Conservation (phyloP, 1,140 invertebrate species). For the Danaus melanippus region DNA sequence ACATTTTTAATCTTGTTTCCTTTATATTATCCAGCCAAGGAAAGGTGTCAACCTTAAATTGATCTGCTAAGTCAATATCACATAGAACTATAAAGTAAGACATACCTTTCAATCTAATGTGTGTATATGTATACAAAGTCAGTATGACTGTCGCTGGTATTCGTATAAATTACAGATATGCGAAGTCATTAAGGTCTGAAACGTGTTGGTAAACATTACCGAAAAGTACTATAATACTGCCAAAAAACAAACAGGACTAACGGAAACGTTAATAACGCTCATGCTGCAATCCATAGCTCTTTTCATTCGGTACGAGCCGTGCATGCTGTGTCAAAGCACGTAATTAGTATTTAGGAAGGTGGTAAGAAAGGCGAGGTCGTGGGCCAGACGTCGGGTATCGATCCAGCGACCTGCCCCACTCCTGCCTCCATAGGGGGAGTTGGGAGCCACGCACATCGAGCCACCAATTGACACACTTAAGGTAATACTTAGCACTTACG, state of each 20-base stretch:
- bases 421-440: conserved; percentile 32
- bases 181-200: conserved; percentile 13
- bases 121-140: too few relatives aligned
- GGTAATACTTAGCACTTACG: conserved; percentile 65
- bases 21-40: conserved; percentile 59
- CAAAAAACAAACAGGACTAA: conserved; percentile 45
- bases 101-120: too few relatives aligned
- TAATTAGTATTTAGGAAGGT: conserved; percentile 73
- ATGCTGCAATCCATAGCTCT: conserved; percentile 51
- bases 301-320: conserved; percentile 60
- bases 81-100: too few relatives aligned
- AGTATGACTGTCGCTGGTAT: too few relatives aligned
- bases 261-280: conserved; percentile 54
- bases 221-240: conserved; percentile 32
- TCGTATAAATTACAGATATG: neutral
- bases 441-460: conserved; percentile 63
- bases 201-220: conserved; percentile 26
- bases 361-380: conserved; percentile 70
- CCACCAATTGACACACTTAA: conserved; percentile 71
- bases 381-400: conserved; percentile 69
- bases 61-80: conserved; percentile 4
- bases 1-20: conserved; percentile 70
- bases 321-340: conserved; percentile 68
- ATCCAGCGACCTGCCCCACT: conserved; percentile 66
- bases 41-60: conserved; percentile 34